Evolutionary conservation across 2,113 vertebrate species (phyloP).

Genomic region (Leptodactylus fuscus): DNA sequence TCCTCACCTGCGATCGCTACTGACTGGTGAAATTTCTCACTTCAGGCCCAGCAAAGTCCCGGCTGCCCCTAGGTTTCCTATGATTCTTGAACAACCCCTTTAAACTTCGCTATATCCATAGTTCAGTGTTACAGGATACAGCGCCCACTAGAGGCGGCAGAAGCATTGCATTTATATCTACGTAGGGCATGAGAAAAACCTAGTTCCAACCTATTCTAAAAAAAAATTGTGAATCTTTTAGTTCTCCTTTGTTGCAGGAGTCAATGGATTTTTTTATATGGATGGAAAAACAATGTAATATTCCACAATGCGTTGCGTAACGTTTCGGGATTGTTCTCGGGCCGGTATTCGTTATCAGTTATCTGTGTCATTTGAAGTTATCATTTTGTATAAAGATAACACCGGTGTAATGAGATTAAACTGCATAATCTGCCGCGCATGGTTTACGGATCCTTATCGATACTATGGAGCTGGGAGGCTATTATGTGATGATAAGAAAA

Average conservation of each 20-base stretch:
- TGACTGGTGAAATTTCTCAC: no score
- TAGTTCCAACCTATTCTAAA: no score
- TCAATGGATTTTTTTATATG: not conserved
- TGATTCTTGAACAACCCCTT: no score
- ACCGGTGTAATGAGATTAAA: conserved; percentile 59
- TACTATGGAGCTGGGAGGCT: conserved; percentile 36
- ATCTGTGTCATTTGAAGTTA: conserved; percentile 29
- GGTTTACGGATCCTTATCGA: conserved; percentile 51
- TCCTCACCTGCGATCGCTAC: no score
- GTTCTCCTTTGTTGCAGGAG: not conserved
- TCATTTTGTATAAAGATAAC: conserved; percentile 1
- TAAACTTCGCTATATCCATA: no score
- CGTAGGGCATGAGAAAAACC: no score
- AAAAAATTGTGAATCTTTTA: no score
- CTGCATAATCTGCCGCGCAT: conserved; percentile 37
- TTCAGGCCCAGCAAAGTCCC: no score
- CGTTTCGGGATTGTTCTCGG: not conserved
- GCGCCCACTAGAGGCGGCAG: no score
- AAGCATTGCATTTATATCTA: no score
- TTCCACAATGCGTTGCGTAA: not conserved
- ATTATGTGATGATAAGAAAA: conserved; percentile 54
- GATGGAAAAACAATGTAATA: not conserved
- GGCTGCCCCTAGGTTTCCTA: no score
- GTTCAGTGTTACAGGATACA: no score
- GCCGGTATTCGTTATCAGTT: conserved; percentile 27